Evolutionary conservation across 2,888 invertebrate genomes (phyloP), one percentile per base, ranked within the genome.

Genomic region (Blastobasis lacticolella): DNA sequence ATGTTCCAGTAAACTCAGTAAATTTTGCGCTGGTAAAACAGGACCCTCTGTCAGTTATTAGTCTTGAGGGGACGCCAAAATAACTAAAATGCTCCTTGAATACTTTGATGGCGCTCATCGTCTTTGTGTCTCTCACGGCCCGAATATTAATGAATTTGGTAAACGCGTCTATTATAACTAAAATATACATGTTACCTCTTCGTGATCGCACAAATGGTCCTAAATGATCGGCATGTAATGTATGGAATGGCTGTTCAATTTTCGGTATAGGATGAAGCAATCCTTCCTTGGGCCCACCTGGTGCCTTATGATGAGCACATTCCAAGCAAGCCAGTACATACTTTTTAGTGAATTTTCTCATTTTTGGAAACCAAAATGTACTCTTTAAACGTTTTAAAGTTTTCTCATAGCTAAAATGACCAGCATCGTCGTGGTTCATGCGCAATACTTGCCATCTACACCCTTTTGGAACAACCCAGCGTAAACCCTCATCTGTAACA

Each of bases 211-310:
- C 59, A 51, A 75, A 79, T 1, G 74, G 75, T 1, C 75, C 75
- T 1, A 79, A 45, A 54, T 79, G 78, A 56, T 80, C 78, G 0
- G 76, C 45, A 52, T 79, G 74, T 2, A 78, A 10, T 0, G 69
- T 74, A 42, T 75, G 61, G 50, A 75, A 78, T 3, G 73, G 75
- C 0, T 60, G 55, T 1, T 63, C 54, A 4, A 64, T 57, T 53
- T 77, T 77, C 36, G 66, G 61, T 38, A 78, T 79, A 0, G 72
- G 67, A 37, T 48, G 42, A 23, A 42, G 9, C 8, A 4, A 23
- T 0, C 52, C 52, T 1, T 51, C 53, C 9, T 43, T 41, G 8
- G 44, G 6, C 38, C 54, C 46, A 10, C 51, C 23, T 4, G 45
- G 44, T 4, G 10, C 38, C n/a, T 55, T 56, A 37, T 53, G 51